Conservation (phyloP, 2,888 invertebrate species). For the Belgica antarctica region DNA sequence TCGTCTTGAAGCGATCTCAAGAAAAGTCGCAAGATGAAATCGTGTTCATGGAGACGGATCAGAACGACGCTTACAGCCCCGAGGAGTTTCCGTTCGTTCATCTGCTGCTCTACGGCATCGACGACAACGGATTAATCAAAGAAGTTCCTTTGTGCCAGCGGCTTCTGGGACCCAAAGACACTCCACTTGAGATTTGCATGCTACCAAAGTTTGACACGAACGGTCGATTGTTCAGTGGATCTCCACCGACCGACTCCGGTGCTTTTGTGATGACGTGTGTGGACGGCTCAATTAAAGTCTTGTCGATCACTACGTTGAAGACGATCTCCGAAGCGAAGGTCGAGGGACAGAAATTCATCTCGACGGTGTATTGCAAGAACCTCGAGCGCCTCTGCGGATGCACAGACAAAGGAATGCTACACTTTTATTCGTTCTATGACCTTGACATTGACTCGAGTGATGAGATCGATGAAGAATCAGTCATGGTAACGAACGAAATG, state of each 20-base stretch:
- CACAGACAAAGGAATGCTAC: slow-evolving; percentile 74
- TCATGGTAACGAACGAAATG: not conserved
- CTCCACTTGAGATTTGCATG: slow-evolving; percentile 68
- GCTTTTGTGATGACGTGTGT: slow-evolving; percentile 71
- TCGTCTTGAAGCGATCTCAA: slow-evolving; percentile 54
- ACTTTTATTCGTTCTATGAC: slow-evolving; percentile 76
- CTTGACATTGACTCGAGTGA: slow-evolving; percentile 69
- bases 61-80: slow-evolving; percentile 47
- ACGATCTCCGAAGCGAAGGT: slow-evolving; percentile 67
- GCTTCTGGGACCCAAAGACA: slow-evolving; percentile 64
- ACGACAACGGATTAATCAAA: slow-evolving; percentile 49
- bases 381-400: slow-evolving; percentile 83
- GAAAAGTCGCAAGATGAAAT: slow-evolving; percentile 51
- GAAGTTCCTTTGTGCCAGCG: slow-evolving; percentile 63
- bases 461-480: slow-evolving; percentile 70
- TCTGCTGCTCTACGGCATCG: slow-evolving; percentile 45
- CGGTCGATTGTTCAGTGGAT: slow-evolving; percentile 49
- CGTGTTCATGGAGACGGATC: slow-evolving; percentile 56
- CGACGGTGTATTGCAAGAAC: slow-evolving; percentile 83
- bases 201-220: slow-evolving; percentile 60
- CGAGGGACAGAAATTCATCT: slow-evolving; percentile 71
- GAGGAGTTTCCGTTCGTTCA: slow-evolving; percentile 32
- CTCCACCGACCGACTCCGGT: slow-evolving; percentile 52
- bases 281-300: slow-evolving; percentile 71
- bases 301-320: slow-evolving; percentile 69